phyloP scores from a whole-genome alignment of 2,113 vertebrate genomes.

The Rallus limicola region DNA sequence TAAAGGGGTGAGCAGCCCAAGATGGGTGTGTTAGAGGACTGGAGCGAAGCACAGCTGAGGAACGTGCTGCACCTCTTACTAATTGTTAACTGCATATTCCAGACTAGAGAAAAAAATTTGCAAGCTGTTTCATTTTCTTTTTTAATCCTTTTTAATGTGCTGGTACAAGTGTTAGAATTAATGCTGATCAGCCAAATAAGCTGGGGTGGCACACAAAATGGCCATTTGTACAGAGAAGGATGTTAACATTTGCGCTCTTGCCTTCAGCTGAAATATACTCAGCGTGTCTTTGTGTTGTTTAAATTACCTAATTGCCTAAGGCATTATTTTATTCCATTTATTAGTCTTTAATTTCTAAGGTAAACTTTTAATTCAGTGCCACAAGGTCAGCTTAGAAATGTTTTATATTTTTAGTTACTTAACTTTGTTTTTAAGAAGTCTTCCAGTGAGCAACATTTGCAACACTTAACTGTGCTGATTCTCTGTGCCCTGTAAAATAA shows the following conservation, averaged over 20 bases:
- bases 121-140: background rate
- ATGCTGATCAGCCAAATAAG: background rate
- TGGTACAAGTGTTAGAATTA: background rate
- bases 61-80: background rate
- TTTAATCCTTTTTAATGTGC: background rate
- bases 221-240: background rate
- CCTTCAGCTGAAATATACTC: background rate
- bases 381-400: background rate
- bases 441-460: background rate
- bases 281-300: background rate
- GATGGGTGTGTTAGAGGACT: background rate
- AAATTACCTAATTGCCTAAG: background rate
- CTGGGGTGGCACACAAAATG: background rate
- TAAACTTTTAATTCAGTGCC: background rate
- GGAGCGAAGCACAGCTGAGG: background rate
- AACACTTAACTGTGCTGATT: background rate
- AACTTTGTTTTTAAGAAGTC: background rate
- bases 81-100: accelerated
- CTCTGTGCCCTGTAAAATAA: background rate
- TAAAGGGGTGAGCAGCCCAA: background rate
- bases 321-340: background rate
- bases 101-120: background rate
- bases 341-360: background rate
- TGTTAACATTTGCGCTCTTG: background rate
- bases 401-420: background rate